phyloP scores from a whole-genome alignment of 2,888 invertebrate genomes.

The Nysson spinosus region DNA sequence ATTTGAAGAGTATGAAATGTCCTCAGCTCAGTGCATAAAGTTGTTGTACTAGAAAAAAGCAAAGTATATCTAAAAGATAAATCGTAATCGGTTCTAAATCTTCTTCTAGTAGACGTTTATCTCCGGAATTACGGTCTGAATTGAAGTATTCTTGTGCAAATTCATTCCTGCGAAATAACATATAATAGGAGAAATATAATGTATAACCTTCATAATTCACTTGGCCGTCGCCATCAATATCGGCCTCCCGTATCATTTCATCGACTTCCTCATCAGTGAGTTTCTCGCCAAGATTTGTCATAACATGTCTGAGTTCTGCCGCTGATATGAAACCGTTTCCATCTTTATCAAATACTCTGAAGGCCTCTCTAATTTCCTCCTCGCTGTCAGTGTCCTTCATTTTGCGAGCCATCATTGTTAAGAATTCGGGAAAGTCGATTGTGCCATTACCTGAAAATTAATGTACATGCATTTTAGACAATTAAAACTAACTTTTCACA shows the following conservation, averaged over 20 bases:
- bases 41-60: too few relatives aligned
- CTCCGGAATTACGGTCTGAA: too few relatives aligned
- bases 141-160: too few relatives aligned
- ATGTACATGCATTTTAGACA: too few relatives aligned
- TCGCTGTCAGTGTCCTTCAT: slow-evolving; percentile 99
- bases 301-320: slow-evolving; percentile 98
- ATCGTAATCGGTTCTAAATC: too few relatives aligned
- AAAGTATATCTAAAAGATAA: too few relatives aligned
- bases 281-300: slow-evolving; percentile 99
- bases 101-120: too few relatives aligned
- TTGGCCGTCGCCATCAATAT: slow-evolving; percentile 99
- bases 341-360: slow-evolving; percentile 99
- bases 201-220: slow-evolving; percentile 95
- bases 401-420: slow-evolving; percentile 99
- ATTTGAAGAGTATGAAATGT: too few relatives aligned
- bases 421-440: slow-evolving; percentile 99
- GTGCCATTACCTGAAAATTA: slow-evolving; percentile 93
- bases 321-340: slow-evolving; percentile 99
- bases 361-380: slow-evolving; percentile 99
- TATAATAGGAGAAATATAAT: slow-evolving; percentile 42
- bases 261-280: slow-evolving; percentile 99
- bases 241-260: slow-evolving; percentile 99
- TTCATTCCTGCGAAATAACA: neutral
- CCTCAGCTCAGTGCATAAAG: too few relatives aligned
- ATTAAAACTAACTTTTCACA: too few relatives aligned